phyloP scores from a whole-genome alignment of 2,888 invertebrate genomes.

The Perdita meconis region DNA sequence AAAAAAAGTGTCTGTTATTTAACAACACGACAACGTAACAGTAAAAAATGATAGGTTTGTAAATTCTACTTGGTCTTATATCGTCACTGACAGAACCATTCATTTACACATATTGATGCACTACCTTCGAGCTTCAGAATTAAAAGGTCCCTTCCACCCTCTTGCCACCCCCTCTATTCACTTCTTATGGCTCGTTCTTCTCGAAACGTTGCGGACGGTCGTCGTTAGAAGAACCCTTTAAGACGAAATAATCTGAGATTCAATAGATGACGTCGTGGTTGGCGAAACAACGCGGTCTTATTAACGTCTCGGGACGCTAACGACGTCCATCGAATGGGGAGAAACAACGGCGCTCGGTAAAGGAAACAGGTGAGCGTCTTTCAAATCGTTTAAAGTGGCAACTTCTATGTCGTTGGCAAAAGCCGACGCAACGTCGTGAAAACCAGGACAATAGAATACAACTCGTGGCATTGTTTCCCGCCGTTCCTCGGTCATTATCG shows the following conservation, averaged over 20 bases:
- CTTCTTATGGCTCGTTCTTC: background rate
- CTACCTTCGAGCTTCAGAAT: background rate
- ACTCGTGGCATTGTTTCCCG: conserved; percentile 41
- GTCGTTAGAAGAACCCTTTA: background rate
- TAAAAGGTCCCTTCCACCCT: background rate
- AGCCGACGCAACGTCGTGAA: conserved; percentile 34
- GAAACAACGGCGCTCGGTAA: conserved; percentile 15
- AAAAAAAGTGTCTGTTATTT: too few relatives aligned
- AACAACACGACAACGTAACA: too few relatives aligned
- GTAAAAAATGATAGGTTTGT: too few relatives aligned
- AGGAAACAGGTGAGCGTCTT: conserved; percentile 38
- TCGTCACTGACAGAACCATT: too few relatives aligned
- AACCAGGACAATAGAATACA: conserved; percentile 35
- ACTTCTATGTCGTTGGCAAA: conserved; percentile 28
- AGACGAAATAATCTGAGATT: background rate
- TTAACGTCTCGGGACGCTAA: conserved; percentile 20
- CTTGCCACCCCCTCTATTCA: background rate
- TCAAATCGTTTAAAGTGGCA: conserved; percentile 20
- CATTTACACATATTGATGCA: background rate
- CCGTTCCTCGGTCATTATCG: conserved; percentile 40
- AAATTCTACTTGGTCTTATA: too few relatives aligned
- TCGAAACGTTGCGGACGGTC: background rate
- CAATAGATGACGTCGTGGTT: background rate
- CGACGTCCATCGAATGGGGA: conserved; percentile 28
- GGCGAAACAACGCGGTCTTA: conserved; percentile 21